Base-by-base conservation (phyloP, 2,113 vertebrate species). In the Eira barbara region DNA sequence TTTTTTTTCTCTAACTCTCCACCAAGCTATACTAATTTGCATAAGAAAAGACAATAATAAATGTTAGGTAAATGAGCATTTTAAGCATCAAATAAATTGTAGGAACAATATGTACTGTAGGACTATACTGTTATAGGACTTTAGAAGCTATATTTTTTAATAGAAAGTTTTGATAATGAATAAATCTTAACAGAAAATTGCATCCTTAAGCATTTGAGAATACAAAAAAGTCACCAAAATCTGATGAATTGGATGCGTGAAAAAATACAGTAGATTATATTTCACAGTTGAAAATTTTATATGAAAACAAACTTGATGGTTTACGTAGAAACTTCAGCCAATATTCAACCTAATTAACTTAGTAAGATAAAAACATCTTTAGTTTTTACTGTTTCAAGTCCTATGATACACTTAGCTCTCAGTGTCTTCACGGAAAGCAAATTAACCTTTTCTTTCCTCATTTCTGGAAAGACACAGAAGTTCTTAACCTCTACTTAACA, bases 151-250 rank as follows among this genome's bases (percentile, higher is more conserved):
- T 29, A 79, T 1, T 20, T 57, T 42, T 82, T 85, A 69, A 34
- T 23, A 59, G 81, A 80, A 91, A 69, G 57, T 31, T 69, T 88
- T 91, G 55, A 55, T 29, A n/a, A 63, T 6, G 6, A 80, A 57
- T 73, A 91, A 42, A 92, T 55, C 42, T 59, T 69, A 84, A 83
- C 8, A 69, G 36, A 52, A 31, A 92, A 79, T 31, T 82, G 12
- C 65, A 81, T 52, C 27, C 29, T 81, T 80, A 84, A 78, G 25
- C 18, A 47, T 65, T 61, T 79, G 61, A 94, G 76, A 49, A 91
- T 89, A 95, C 23, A 93, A 61, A 91, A 57, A 49, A n/a, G 12
- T 45, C 57, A 97, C 63, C 94, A 69, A 91, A 76, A 88, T 86
- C 67, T 13, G 29, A 29, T 36, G n/a, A 90, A 45, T 79, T 36